A percentile compares a stretch with the other conserved stretches of the same genome.
Evolutionary conservation across 2,113 vertebrate species (phyloP).

Genomic region (Malurus alboscapulatus): DNA sequence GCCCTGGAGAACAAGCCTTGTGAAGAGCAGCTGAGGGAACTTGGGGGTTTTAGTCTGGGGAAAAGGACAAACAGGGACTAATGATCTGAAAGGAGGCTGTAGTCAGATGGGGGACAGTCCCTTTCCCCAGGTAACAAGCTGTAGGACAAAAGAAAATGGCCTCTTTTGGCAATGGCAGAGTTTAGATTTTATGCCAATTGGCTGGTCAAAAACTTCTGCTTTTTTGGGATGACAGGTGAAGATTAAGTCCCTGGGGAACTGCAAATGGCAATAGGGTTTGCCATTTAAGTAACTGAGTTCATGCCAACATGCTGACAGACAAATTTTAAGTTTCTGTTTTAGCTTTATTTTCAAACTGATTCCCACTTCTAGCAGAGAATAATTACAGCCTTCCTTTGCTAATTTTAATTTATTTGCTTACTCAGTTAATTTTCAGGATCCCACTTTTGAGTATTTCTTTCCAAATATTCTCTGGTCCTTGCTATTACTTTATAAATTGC

Average conservation of each 20-base stretch:
- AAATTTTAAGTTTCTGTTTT: neutral
- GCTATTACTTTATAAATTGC: neutral
- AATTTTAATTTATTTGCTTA: neutral
- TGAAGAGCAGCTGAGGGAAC: neutral
- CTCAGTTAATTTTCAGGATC: neutral
- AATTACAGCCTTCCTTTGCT: neutral
- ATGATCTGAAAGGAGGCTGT: neutral
- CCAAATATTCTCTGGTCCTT: neutral
- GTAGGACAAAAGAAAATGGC: neutral
- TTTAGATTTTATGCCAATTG: neutral
- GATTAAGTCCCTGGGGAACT: neutral
- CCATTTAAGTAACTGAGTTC: neutral
- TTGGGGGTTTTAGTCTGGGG: neutral
- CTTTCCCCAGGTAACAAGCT: neutral
- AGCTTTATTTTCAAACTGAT: neutral
- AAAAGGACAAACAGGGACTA: neutral
- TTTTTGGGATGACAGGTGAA: neutral
- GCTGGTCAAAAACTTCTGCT: neutral
- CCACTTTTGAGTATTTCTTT: neutral
- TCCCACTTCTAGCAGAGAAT: neutral
- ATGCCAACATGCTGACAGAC: neutral
- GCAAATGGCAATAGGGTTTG: neutral
- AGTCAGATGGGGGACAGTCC: accelerated
- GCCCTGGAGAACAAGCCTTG: neutral
- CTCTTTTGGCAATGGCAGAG: neutral